Evolutionary conservation across 2,888 invertebrate species (phyloP), one percentile per base, ranked within the genome.

Genomic region (Nipponacmea schrenckii): DNA sequence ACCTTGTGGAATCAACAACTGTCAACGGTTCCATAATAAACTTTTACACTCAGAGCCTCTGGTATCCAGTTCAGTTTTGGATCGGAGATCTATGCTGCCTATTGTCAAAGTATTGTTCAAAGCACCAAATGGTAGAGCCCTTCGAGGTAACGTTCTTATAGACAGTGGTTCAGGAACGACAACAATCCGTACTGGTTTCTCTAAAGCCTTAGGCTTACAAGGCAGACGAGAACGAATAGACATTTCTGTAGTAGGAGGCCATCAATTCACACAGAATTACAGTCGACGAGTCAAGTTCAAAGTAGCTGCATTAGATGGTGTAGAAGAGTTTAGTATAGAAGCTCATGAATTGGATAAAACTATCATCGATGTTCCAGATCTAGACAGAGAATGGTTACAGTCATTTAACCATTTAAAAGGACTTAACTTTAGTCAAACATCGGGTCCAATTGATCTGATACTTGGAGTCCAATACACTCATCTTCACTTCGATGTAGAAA

Each of bases 261-360:
- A 56, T 14, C 24, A 56, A 24, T 56, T 56, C 24, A 20, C 24
- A 24, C 56, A 24, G 56, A 56, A 24, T 56, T 24, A 56, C 5
- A 56, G 56, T 24, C 56, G 24, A 56, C 56, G 56, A 56, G 56
- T 56, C 24, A 56, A 12, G 24, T 56, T 56, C 24, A 56, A 24
- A 3, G 14, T 56, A 12, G 10, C 3, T 2, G 56, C 56, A 20
- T 56, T 24, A 14, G 24, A 56, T 56, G 56, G 24, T 10, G 24
- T 56, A 56, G 56, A 56, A 56, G 20, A 24, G 56, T 56, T 56
- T 24, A 56, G 20, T 24, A 56, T 56, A 56, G 56, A 56, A 56
- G 56, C 24, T 14, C 56, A 24, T 17, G 56, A 24, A 8, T 10
- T 24, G 2, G 56, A 56, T 56, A 56, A 10, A 15, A 56, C 56